A percentile compares a stretch with the other conserved stretches of the same genome.
Evolutionary conservation across 2,888 invertebrate species (phyloP).

Genomic region (Griposia aprilina): DNA sequence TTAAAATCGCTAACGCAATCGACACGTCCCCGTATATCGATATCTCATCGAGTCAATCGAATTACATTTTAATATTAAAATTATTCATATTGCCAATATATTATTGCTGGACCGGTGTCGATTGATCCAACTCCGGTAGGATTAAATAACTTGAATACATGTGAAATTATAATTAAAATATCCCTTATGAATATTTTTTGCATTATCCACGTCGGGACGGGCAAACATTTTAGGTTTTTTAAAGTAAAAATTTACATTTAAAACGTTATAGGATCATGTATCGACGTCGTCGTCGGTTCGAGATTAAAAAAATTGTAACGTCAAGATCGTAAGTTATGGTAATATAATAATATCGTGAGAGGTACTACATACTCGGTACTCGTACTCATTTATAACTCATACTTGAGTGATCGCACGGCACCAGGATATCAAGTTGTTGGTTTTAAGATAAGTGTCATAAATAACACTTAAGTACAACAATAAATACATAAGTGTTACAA

Average conservation of each 20-base stretch:
- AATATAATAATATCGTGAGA: slow-evolving; percentile 58
- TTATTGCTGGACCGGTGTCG: slow-evolving; percentile 64
- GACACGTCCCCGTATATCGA: slow-evolving; percentile 57
- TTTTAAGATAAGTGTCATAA: slow-evolving; percentile 37
- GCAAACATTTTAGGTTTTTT: slow-evolving; percentile 81
- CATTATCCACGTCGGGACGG: slow-evolving; percentile 68
- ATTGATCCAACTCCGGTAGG: slow-evolving; percentile 74
- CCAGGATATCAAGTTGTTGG: slow-evolving; percentile 27
- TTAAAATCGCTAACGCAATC: slow-evolving; percentile 62
- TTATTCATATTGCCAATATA: slow-evolving; percentile 71
- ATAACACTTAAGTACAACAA: slow-evolving; percentile 30
- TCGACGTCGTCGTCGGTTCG: slow-evolving; percentile 47
- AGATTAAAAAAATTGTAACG: slow-evolving; percentile 57
- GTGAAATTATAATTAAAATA: slow-evolving; percentile 85
- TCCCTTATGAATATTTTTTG: slow-evolving; percentile 78
- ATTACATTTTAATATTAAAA: slow-evolving; percentile 74
- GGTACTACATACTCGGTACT: slow-evolving; percentile 16
- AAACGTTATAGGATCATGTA: slow-evolving; percentile 73
- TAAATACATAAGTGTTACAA: slow-evolving; percentile 29
- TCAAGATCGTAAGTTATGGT: slow-evolving; percentile 54
- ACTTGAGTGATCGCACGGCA: slow-evolving; percentile 24
- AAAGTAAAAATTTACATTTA: slow-evolving; percentile 80
- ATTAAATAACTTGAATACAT: slow-evolving; percentile 78
- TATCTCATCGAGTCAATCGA: slow-evolving; percentile 71
- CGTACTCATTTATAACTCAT: slow-evolving; percentile 9